Conservation (phyloP, 2,797 vertebrate species). For the Denticeps clupeoides region DNA sequence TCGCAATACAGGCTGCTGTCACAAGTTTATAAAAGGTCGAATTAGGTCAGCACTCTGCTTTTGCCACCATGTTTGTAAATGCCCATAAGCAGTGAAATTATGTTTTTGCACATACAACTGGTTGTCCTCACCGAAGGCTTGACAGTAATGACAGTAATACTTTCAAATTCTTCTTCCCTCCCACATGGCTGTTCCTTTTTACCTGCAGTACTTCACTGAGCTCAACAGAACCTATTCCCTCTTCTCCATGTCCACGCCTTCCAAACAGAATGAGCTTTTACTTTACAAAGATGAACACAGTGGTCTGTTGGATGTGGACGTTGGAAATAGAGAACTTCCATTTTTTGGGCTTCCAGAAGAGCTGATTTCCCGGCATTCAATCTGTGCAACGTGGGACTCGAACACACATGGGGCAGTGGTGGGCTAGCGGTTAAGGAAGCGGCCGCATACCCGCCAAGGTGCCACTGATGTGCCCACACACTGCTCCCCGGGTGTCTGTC, state of each 20-base stretch:
- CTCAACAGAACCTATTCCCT: slow-evolving; percentile 1
- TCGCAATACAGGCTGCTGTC: no score
- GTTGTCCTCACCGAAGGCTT: no score
- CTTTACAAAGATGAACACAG: not conserved
- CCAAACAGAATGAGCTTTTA: not conserved
- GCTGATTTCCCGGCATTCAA: slow-evolving; percentile 7
- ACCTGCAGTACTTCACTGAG: not conserved
- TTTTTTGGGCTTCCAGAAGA: not conserved
- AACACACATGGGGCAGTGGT: slow-evolving; percentile 1
- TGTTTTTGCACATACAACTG: no score
- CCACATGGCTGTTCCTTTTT: not conserved
- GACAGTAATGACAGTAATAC: no score
- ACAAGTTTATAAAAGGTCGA: no score
- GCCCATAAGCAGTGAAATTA: no score
- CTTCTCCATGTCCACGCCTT: not conserved
- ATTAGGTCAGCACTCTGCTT: no score
- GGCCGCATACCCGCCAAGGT: slow-evolving; percentile 20
- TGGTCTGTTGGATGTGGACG: not conserved
- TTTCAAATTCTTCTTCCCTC: not conserved
- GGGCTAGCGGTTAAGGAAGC: slow-evolving; percentile 8
- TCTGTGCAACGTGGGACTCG: slow-evolving; percentile 11
- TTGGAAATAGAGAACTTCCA: accelerated
- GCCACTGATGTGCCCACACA: no score
- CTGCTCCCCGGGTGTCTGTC: no score
- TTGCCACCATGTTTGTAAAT: no score